Evolutionary conservation across 2,888 invertebrate species (phyloP).

Genomic region (Diogma glabrata): DNA sequence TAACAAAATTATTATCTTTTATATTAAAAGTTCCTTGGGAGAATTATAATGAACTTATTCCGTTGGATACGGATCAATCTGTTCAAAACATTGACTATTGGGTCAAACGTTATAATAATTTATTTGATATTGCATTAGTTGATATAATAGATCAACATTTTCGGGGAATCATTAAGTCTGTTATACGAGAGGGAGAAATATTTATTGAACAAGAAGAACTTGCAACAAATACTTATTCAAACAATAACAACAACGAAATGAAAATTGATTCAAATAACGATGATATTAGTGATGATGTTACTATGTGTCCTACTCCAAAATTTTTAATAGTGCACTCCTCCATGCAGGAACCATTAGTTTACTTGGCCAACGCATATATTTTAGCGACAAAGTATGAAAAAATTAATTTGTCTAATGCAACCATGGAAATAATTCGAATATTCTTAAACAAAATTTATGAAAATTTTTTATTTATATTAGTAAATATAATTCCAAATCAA

Average conservation of each 20-base stretch:
- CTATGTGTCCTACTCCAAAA: slow-evolving; percentile 5
- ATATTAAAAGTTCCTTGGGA: slow-evolving; percentile 8
- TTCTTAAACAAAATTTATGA: too few species aligned
- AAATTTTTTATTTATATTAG: too few species aligned
- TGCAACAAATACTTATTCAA: not conserved
- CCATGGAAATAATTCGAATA: too few species aligned
- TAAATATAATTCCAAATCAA: too few species aligned
- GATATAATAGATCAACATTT: slow-evolving; percentile 3
- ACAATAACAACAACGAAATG: not conserved
- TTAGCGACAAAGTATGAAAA: too few species aligned
- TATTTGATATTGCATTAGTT: not conserved
- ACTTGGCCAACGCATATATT: too few species aligned
- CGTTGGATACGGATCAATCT: not conserved
- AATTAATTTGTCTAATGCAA: too few species aligned
- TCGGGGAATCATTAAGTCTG: not conserved
- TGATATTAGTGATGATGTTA: not conserved
- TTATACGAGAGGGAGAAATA: not conserved
- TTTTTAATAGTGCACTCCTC: not conserved
- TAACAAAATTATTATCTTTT: slow-evolving; percentile 8
- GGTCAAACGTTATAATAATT: not conserved
- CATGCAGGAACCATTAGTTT: not conserved
- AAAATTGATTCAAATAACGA: not conserved
- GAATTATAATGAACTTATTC: not conserved
- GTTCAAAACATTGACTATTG: not conserved
- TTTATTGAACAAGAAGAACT: not conserved